phyloP scores from a whole-genome alignment of 2,797 vertebrate species.

The Sebastes wilsoni region DNA sequence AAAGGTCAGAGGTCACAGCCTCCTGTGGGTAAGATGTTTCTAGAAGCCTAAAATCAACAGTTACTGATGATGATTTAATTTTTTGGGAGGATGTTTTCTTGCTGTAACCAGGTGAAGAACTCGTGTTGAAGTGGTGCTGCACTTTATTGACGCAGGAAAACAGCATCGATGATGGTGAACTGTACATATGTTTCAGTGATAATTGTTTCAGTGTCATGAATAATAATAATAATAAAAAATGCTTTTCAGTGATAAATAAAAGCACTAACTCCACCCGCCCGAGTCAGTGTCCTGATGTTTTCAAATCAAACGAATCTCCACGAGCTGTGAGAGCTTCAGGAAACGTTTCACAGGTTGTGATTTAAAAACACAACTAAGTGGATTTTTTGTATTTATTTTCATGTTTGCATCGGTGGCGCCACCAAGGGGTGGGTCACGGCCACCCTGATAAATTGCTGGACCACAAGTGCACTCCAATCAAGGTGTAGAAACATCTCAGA shows the following conservation, averaged over 20 bases:
- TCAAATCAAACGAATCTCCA: neutral
- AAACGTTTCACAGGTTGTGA: neutral
- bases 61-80: constrained; percentile 25
- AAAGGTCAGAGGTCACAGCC: constrained; percentile 1
- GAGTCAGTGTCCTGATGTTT: constrained; percentile 1
- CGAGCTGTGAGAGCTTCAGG: neutral
- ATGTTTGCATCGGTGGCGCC: neutral
- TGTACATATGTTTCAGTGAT: constrained; percentile 67
- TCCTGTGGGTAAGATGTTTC: neutral
- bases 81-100: constrained; percentile 7
- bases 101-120: constrained; percentile 25
- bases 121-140: constrained; percentile 46
- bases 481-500: too few species aligned
- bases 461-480: rapidly evolving
- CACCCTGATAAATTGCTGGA: too few species aligned
- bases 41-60: neutral
- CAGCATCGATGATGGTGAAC: constrained; percentile 20
- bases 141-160: constrained; percentile 55
- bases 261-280: constrained; percentile 56
- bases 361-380: neutral
- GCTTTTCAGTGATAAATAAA: constrained; percentile 70
- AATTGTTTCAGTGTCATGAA: constrained; percentile 51
- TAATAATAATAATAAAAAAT: constrained; percentile 36
- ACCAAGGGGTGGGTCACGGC: too few species aligned
- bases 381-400: neutral